phyloP scores from a whole-genome alignment of 1,140 invertebrate genomes.

The Nylanderia fulva region DNA sequence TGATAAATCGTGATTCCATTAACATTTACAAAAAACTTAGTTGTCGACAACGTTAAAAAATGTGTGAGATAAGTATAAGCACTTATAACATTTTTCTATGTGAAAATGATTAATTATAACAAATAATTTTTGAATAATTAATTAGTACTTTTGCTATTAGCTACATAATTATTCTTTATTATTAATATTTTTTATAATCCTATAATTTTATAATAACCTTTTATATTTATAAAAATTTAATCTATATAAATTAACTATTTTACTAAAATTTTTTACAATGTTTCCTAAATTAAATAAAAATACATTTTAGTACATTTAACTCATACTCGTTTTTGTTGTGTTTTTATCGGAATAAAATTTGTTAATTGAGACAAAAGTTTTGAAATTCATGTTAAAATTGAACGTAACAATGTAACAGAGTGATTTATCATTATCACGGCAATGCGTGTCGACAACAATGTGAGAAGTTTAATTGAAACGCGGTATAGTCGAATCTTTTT shows the following conservation, averaged over 20 bases:
- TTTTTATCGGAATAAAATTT: conserved; percentile 15
- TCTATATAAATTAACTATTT: neutral
- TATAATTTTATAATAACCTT: neutral
- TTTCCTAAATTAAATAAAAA: neutral
- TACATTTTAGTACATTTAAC: neutral
- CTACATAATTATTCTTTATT: neutral
- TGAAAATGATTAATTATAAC: conserved; percentile 27
- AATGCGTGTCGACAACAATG: conserved; percentile 13
- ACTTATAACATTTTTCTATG: neutral
- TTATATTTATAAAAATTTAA: neutral
- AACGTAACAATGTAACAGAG: conserved; percentile 14
- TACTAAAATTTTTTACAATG: neutral
- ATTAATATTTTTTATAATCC: neutral
- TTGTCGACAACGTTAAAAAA: conserved; percentile 2
- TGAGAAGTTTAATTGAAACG: conserved; percentile 65
- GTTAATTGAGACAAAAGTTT: neutral
- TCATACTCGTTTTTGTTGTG: neutral
- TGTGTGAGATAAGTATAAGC: neutral
- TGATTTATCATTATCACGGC: conserved; percentile 46
- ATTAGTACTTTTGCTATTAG: neutral
- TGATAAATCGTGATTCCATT: neutral
- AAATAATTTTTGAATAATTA: neutral
- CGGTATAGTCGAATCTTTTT: conserved; percentile 41
- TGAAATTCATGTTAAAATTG: conserved; percentile 10
- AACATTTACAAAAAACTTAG: conserved; percentile 22